Base-by-base conservation (phyloP, 2,113 vertebrate species). In the Serinus canaria region DNA sequence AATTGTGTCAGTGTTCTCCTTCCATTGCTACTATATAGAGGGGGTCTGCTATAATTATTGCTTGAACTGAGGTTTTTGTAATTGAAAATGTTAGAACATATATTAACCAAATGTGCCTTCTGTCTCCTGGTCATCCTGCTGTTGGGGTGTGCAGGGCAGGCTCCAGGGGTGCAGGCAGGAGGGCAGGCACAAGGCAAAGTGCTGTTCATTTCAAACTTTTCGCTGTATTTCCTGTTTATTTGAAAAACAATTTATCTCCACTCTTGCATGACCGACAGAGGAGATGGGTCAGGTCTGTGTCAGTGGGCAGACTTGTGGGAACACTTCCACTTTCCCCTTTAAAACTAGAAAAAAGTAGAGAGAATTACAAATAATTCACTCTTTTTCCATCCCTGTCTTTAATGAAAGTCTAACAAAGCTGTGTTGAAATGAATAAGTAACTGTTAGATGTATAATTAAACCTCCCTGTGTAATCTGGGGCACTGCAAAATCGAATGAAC, bases 361-460 rank as follows among this genome's bases (percentile, higher is more conserved):
- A 78, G 87, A 95, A 93, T 94, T 74, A 79, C 79, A 94, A 96
- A 94, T 91, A 95, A 97, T 94, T 59, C 30, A 67, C 66, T 87
- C 79, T 88, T 94, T 75, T 95, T 85, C 56, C 72, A 90, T 64
- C 70, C 56, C 39, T 69, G 31, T 90, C 72, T 95, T 96, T 97
- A 97, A 97, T 95, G 94, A 97, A 97, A 97, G 64, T 90, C 92
- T 95, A 96, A 96, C 95, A 87, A 95, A 97, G 92, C 67, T 55
- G 70, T 96, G 91, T 94, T 37, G 94, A 87, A 75, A 94, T 85
- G 92, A 89, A 63, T 94, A 94, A 97, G 86, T 89, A 89, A 91
- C 91, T 95, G 90, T 97, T 91, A 95, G 95, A 95, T 95, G 84
- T 94, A 91, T 97, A 97, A 98, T 98, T 97, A 96, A 98, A 96